These are phyloP conservation scores for Cydia strobilella DNA, from an alignment of 1,140 invertebrate species.

Conservation along the genomic window DNA sequence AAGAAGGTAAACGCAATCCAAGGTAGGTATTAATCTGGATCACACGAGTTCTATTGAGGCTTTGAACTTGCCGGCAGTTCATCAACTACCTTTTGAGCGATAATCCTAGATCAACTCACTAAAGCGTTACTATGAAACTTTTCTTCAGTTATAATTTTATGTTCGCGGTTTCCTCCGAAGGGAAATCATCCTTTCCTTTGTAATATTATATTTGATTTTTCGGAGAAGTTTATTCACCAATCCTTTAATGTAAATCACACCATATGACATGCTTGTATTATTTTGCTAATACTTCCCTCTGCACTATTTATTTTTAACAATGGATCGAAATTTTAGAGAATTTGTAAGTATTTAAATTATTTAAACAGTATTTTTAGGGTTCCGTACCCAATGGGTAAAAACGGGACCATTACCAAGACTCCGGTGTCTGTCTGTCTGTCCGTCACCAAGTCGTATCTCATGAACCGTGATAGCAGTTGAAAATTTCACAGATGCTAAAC, in stretches of 20 bases:
- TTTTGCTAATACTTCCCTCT: not conserved
- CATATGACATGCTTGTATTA: not conserved
- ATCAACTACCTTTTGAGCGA: conserved; percentile 30
- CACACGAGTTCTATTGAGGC: conserved; percentile 32
- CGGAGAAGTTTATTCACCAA: not conserved
- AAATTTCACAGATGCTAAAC: too few relatives aligned
- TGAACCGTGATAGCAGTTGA: too few relatives aligned
- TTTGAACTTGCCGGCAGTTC: conserved; percentile 31
- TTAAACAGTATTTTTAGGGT: too few relatives aligned
- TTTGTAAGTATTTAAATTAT: too few relatives aligned
- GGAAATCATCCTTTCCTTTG: too few relatives aligned
- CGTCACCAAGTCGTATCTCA: too few relatives aligned
- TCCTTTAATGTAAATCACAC: not conserved
- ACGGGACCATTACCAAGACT: too few relatives aligned
- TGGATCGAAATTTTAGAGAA: too few relatives aligned
- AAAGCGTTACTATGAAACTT: conserved; percentile 14
- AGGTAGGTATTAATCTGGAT: conserved; percentile 57
- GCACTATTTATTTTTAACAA: too few relatives aligned
- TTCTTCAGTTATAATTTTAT: conserved; percentile 7
- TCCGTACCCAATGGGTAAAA: too few relatives aligned
- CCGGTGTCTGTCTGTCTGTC: too few relatives aligned
- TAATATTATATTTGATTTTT: not conserved
- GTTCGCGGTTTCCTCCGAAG: too few relatives aligned
- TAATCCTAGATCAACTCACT: conserved; percentile 31
- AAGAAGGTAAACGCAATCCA: conserved; percentile 72